These are phyloP conservation scores for Blennius ocellaris DNA, from an alignment of 2,113 vertebrate species.

Conservation along the genomic window DNA sequence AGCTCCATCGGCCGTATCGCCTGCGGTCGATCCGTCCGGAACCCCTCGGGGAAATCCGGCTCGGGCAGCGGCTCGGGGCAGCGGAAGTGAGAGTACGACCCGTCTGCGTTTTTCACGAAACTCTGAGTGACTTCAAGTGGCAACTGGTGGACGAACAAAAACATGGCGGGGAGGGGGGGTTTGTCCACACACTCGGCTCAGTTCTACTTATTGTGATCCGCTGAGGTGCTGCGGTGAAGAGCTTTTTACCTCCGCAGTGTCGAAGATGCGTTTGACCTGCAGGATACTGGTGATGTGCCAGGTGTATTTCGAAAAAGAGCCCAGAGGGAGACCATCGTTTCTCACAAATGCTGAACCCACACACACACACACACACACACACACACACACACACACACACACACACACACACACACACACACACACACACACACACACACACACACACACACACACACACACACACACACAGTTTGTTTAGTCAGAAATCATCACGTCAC, in stretches of 20 bases:
- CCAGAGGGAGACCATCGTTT: conserved; percentile 87
- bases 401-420: no score
- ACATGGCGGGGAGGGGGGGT: no score
- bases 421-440: no score
- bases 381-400: no score
- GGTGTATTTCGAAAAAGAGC: conserved; percentile 91
- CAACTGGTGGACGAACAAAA: conserved; percentile 77
- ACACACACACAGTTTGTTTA: not conserved
- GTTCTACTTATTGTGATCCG: not conserved
- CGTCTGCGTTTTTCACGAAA: conserved; percentile 91
- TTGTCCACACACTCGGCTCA: no score
- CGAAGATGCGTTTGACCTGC: conserved; percentile 94
- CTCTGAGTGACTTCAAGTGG: conserved; percentile 91
- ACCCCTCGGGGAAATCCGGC: conserved; percentile 73
- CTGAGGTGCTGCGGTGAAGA: not conserved
- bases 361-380: no score
- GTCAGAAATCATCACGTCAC: not conserved
- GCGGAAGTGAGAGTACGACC: conserved; percentile 87
- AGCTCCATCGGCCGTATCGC: conserved; percentile 90
- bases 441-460: no score
- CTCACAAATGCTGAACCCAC: conserved; percentile 85
- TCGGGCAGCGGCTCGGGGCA: conserved; percentile 88
- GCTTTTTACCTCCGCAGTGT: conserved; percentile 89
- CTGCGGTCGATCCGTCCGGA: conserved; percentile 84
- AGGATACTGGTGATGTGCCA: conserved; percentile 92